A percentile compares a stretch with the other conserved stretches of the same genome.
These are phyloP conservation scores for Aproaerema taeniolella DNA, from an alignment of 2,888 invertebrate genomes.

Conservation along the genomic window DNA sequence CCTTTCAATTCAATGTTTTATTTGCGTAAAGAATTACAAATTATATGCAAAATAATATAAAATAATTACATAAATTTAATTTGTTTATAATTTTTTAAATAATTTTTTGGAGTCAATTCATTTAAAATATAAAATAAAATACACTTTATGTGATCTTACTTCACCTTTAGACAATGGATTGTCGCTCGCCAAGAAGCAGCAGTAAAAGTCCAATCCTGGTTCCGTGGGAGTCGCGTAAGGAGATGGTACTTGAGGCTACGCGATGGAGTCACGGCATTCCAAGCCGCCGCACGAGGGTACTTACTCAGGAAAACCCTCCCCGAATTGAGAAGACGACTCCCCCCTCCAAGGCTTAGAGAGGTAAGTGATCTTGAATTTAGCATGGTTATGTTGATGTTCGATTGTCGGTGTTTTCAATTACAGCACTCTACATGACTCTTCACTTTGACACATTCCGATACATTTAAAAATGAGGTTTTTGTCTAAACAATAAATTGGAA, in stretches of 20 bases:
- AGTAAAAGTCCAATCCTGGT: slow-evolving; percentile 86
- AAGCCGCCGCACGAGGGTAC: slow-evolving; percentile 84
- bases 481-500: too few relatives aligned
- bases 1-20: too few relatives aligned
- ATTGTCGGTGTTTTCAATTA: slow-evolving; percentile 20
- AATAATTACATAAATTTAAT: too few relatives aligned
- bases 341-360: slow-evolving; percentile 27
- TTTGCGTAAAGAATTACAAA: too few relatives aligned
- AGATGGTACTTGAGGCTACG: slow-evolving; percentile 82
- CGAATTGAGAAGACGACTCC: slow-evolving; percentile 44
- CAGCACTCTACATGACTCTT: too few relatives aligned
- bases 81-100: too few relatives aligned
- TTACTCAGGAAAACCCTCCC: slow-evolving; percentile 76
- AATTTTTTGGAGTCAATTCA: too few relatives aligned
- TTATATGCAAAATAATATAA: too few relatives aligned
- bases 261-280: slow-evolving; percentile 79
- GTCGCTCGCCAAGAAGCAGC: slow-evolving; percentile 76
- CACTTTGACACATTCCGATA: too few relatives aligned
- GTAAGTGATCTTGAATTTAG: slow-evolving; percentile 21
- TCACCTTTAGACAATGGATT: slow-evolving; percentile 62
- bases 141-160: too few relatives aligned
- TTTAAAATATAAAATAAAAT: too few relatives aligned
- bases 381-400: slow-evolving; percentile 13
- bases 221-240: slow-evolving; percentile 83
- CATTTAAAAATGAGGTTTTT: too few relatives aligned